Percentiles rank a stretch among this genome's conserved stretches.
Conservation (phyloP, 2,888 invertebrate genomes). For the Palloptera scutellata region DNA sequence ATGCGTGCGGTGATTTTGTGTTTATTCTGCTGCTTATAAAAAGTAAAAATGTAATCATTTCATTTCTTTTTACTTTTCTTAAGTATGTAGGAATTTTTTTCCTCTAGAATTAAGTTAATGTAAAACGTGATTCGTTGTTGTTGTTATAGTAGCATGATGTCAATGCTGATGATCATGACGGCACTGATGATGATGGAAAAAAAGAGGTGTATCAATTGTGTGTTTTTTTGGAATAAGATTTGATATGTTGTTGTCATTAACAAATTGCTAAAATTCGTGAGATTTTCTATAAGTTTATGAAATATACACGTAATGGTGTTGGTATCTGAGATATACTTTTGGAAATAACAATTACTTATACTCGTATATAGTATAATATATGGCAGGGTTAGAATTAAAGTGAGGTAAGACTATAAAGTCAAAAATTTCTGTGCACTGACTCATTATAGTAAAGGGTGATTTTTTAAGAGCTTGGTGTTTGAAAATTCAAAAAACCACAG, state of each 20-base stretch:
- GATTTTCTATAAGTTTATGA: constrained; percentile 9
- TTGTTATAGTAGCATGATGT: no score
- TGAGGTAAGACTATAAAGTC: no score
- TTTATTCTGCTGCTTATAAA: neutral
- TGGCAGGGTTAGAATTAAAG: no score
- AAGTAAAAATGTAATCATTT: neutral
- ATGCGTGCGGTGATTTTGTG: constrained; percentile 17
- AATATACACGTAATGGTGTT: neutral
- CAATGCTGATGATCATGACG: no score
- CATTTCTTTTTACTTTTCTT: neutral
- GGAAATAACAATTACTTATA: no score
- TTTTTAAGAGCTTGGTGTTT: no score
- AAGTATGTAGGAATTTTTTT: neutral
- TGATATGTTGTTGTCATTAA: constrained; percentile 21
- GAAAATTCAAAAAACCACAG: no score
- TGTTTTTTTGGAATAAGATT: constrained; percentile 3
- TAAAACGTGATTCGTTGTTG: constrained; percentile 14
- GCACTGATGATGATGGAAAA: no score
- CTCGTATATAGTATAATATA: no score
- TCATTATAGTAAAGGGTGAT: no score
- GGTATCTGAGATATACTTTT: no score
- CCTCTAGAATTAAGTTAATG: constrained; percentile 4
- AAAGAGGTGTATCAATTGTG: neutral
- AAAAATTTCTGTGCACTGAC: no score
- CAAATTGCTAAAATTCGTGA: constrained; percentile 22